Base-by-base conservation (phyloP, 2,888 invertebrate genomes). In the Drosophila ezoana region DNA sequence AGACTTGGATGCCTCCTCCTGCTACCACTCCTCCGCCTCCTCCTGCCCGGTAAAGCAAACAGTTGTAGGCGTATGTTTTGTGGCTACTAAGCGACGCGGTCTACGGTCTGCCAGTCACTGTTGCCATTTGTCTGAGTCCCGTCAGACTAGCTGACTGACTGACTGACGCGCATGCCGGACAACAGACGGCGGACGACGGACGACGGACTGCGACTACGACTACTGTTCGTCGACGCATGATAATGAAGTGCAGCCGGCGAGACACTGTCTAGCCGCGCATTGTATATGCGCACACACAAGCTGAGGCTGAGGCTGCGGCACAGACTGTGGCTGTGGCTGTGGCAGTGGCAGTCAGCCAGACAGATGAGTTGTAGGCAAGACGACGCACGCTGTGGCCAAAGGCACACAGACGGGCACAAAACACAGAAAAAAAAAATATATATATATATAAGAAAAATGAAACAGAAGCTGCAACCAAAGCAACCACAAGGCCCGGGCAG, bases 221-320 rank as follows among this genome's bases (percentile, higher is more conserved):
- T 68, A 64, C 87, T 76, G 83, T 66, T 81, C 64, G 77, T 81
- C 74, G 85, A 85, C 82, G 78, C 83, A 89, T 86, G 89, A 88
- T 87, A 85, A 89, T 90, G 89, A 89, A 90, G 89, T 90, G 89
- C 90, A 89, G 70, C 85, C 88, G 90, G 90, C 90, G 85, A 90
- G 90, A 90, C 90, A 90, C 74, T 90, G 90, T 90, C 90, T 90
- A 91, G 90, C 91, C 90, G 83, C 79, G 79, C 79, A 80, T 84
- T 81, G 79, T 84, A 66, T 83, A 69, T 70, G 65, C 67, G 63
- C 59, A 62, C 61, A 80, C 64, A 65, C 33, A 69, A 14, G 44
- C 51, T 32, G 37, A 16, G 16, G 54, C 44, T 37, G 53, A 38
- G 43, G 47, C 47, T 23, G 51, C 52, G 56, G 41, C 49, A 49